Percentiles rank a stretch among this genome's conserved stretches.
Evolutionary conservation across 2,113 vertebrate genomes (phyloP).

Genomic region (Ammodytes marinus): DNA sequence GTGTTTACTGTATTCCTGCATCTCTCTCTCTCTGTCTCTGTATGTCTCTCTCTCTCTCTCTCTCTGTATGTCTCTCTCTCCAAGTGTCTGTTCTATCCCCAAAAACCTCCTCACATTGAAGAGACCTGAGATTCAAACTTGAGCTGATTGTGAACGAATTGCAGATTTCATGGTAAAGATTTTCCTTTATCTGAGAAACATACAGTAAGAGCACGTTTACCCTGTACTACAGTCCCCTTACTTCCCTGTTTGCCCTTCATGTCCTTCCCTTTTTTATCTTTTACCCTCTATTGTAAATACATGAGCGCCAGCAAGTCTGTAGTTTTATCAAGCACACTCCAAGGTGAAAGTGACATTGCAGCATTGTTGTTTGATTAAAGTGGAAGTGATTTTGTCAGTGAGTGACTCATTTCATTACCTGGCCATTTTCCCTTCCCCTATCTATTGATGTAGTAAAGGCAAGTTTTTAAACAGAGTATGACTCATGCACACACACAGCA

Average conservation of each 20-base stretch:
- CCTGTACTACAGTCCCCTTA: neutral
- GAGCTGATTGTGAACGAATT: neutral
- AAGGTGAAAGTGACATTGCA: neutral
- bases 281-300: neutral
- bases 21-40: neutral
- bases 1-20: conserved; percentile 2
- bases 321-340: neutral
- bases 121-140: neutral
- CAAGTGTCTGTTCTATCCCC: neutral
- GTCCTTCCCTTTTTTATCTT: neutral
- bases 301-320: neutral
- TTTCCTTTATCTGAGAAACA: neutral
- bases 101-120: neutral
- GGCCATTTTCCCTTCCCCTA: neutral
- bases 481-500: neutral
- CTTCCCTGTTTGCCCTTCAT: neutral
- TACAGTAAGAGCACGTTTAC: neutral
- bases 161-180: neutral
- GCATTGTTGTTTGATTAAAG: neutral
- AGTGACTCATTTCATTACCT: too few relatives aligned
- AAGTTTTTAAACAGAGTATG: neutral
- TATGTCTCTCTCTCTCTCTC: neutral
- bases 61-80: neutral
- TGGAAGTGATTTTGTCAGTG: neutral
- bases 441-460: neutral